Percentiles rank a stretch among this genome's conserved stretches.
These are phyloP conservation scores for Caenorhabditis parvicauda DNA, from an alignment of 2,888 invertebrate genomes.

Conservation along the genomic window DNA sequence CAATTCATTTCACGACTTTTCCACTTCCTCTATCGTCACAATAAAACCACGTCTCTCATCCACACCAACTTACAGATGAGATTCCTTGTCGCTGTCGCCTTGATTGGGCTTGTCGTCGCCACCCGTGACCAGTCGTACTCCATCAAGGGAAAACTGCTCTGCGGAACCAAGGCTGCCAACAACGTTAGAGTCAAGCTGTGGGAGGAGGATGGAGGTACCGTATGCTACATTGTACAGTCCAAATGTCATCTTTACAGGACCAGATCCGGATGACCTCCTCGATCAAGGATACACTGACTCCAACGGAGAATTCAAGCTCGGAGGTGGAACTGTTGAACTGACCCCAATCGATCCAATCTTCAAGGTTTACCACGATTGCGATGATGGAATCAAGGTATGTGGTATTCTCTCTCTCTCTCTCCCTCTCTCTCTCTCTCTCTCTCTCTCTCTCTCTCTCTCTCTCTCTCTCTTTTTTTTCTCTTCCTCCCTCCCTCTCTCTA, in stretches of 20 bases:
- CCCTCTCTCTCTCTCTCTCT: too few species aligned
- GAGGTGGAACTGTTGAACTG: constrained; percentile 38
- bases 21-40: too few species aligned
- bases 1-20: neutral
- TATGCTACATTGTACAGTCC: too few species aligned
- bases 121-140: constrained; percentile 36
- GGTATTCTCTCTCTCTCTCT: too few species aligned
- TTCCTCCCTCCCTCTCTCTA: too few species aligned
- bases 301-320: constrained; percentile 27
- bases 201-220: constrained; percentile 40
- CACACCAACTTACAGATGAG: neutral
- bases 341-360: constrained; percentile 45
- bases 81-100: neutral
- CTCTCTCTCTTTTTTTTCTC: too few species aligned
- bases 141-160: constrained; percentile 36
- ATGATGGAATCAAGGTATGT: constrained; percentile 35
- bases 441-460: too few species aligned
- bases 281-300: constrained; percentile 37
- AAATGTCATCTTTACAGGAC: constrained; percentile 9
- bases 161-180: constrained; percentile 31
- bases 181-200: constrained; percentile 39
- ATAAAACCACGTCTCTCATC: too few species aligned
- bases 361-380: constrained; percentile 43
- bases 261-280: constrained; percentile 42
- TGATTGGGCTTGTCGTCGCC: neutral